These are phyloP conservation scores for Rhadina sibilatrix DNA, from an alignment of 2,113 vertebrate species.

Conservation along the genomic window DNA sequence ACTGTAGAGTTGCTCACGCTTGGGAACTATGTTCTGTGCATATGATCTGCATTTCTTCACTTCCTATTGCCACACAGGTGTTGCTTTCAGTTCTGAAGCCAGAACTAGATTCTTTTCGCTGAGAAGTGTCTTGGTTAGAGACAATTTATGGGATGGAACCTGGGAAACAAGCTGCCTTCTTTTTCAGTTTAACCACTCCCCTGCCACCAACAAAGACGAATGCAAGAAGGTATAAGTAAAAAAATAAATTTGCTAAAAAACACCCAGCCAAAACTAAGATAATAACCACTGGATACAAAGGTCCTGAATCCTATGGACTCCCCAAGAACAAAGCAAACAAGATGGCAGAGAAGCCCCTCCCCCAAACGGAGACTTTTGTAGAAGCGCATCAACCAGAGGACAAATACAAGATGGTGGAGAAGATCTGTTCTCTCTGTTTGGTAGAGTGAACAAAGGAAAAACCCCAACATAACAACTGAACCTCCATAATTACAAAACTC, in stretches of 20 bases:
- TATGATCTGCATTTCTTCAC: not conserved
- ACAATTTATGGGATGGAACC: not conserved
- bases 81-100: not conserved
- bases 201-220: not conserved
- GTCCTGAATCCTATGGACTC: not conserved
- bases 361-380: not conserved
- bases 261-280: not conserved
- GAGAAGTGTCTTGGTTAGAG: not conserved
- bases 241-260: not conserved
- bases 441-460: not conserved
- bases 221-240: not conserved
- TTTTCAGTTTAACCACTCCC: not conserved
- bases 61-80: not conserved
- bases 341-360: not conserved
- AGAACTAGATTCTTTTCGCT: not conserved
- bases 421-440: not conserved
- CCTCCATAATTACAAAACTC: not conserved
- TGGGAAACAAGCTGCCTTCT: not conserved
- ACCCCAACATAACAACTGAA: not conserved
- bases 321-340: not conserved
- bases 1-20: not conserved
- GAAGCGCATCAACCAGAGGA: not conserved
- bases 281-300: not conserved
- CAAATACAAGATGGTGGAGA: not conserved
- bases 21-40: not conserved